Percentiles rank a stretch among this genome's conserved stretches.
Conservation (phyloP, 2,797 vertebrate genomes). For the Bovichtus diacanthus region DNA sequence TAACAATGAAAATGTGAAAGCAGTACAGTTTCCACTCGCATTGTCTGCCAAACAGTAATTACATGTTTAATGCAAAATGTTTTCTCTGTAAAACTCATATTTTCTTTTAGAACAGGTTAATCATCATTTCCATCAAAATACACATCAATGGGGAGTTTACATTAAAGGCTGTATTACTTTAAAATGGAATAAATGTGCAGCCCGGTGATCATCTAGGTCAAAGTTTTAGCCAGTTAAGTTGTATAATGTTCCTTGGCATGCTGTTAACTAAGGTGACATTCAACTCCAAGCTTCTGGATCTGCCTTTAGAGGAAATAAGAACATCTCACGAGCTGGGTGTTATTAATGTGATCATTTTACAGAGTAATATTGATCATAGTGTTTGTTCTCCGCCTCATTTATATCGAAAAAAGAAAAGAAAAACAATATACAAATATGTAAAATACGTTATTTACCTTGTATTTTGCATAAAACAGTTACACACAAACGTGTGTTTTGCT, state of each 20-base stretch:
- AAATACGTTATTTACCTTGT: too few relatives aligned
- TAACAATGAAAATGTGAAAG: neutral
- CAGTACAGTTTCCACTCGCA: too few relatives aligned
- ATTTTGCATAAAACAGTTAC: too few relatives aligned
- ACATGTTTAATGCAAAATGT: neutral
- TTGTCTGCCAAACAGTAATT: neutral
- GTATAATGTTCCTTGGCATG: too few relatives aligned
- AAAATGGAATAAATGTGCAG: neutral
- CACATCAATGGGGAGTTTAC: neutral
- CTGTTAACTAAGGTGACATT: neutral
- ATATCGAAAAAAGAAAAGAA: neutral
- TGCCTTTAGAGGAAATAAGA: neutral
- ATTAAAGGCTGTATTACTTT: neutral
- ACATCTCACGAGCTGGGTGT: fast-evolving
- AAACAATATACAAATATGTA: neutral
- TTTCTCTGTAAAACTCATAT: neutral
- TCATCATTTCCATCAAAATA: neutral
- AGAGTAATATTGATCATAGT: fast-evolving
- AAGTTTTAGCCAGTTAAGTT: neutral
- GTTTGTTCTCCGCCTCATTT: neutral
- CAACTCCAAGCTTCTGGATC: neutral
- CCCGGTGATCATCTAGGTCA: neutral
- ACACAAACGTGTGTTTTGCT: neutral
- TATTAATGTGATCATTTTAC: neutral
- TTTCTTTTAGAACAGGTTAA: neutral